Evolutionary conservation across 2,797 vertebrate genomes (phyloP), one percentile per base, ranked within the genome.

Genomic region (Cephalopachus bancanus): DNA sequence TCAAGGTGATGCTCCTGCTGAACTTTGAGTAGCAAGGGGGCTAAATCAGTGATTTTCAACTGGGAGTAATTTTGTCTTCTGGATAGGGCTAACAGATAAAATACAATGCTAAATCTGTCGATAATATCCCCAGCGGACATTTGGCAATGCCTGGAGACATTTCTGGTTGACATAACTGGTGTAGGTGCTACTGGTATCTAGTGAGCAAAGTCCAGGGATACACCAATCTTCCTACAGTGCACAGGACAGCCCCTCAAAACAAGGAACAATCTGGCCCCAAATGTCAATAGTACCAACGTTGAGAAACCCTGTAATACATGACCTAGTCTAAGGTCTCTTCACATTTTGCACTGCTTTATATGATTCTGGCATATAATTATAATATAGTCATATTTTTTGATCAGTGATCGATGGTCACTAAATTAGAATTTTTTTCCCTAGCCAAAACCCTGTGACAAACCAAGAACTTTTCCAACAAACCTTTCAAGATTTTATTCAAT

Each of bases 381-480:
- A 72, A 89, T 75, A 86, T 75, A 76, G 14, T 57, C 44, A 71
- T 72, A 79, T 53, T 55, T 88, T 86, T 94, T 88, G 92, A 94
- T 80, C 62, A 92, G 11, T 64, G 26, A 64, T 65, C 57, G 53
- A 28, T 83, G 33, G 72, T 83, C 37, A 89, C 9, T 44, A 87
- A 92, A 87, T 80, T 51, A 83, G 53, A 74, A 67, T 83, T 90
- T 76, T 83, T n/a, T 74, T 91, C 49, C 55, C 8, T 81, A 80
- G 37, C 2, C 44, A 79, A 89, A 87, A 51, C 12, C 11, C 6
- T 2, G 79, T 87, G 69, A 79, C 9, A 90, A 71, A 94, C 85
- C 24, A 94, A 7, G 65, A 93, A 59, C 8, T 78, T 95, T 78
- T 94, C 49, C 24, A 74, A 84, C 9, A 92, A 87, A 26, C 1